Conservation (phyloP, 1,140 invertebrate genomes). For the Zaprionus camerounensis region DNA sequence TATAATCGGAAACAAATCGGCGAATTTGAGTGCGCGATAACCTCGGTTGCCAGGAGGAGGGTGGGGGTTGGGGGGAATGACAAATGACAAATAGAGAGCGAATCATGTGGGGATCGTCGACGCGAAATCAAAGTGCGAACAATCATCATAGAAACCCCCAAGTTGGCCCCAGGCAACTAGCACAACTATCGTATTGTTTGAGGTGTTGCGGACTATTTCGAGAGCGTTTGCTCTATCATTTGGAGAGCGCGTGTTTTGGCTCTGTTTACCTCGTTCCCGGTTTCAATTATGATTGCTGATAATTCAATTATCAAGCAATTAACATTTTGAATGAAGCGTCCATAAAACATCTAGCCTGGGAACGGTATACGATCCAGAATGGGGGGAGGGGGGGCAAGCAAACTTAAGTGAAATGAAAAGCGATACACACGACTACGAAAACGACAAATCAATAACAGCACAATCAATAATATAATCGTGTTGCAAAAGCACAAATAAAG, state of each 20-base stretch:
- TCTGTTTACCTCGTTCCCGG: slow-evolving; percentile 26
- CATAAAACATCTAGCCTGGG: slow-evolving; percentile 28
- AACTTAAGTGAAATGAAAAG: slow-evolving; percentile 40
- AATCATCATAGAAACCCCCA: slow-evolving; percentile 42
- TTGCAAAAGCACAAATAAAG: slow-evolving; percentile 52
- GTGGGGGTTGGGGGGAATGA: not conserved
- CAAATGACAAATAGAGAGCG: not conserved
- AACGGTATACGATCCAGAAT: not conserved
- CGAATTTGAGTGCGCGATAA: not conserved
- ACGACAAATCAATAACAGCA: slow-evolving; percentile 42
- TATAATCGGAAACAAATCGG: slow-evolving; percentile 4
- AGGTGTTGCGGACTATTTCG: not conserved
- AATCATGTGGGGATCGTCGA: not conserved
- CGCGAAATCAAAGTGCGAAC: slow-evolving; percentile 61
- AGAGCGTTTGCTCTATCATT: slow-evolving; percentile 40
- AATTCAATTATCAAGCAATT: slow-evolving; percentile 79
- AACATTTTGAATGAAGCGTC: slow-evolving; percentile 63
- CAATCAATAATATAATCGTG: slow-evolving; percentile 51
- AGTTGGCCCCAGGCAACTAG: slow-evolving; percentile 21
- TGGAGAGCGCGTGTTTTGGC: slow-evolving; percentile 58
- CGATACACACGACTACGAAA: slow-evolving; percentile 29
- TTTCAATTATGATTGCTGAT: slow-evolving; percentile 73
- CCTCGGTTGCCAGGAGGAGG: not conserved
- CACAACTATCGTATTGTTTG: not conserved
- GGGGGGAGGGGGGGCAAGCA: too few relatives aligned